Evolutionary conservation across 2,888 invertebrate genomes (phyloP).

Genomic region (Oscheius sp.): DNA sequence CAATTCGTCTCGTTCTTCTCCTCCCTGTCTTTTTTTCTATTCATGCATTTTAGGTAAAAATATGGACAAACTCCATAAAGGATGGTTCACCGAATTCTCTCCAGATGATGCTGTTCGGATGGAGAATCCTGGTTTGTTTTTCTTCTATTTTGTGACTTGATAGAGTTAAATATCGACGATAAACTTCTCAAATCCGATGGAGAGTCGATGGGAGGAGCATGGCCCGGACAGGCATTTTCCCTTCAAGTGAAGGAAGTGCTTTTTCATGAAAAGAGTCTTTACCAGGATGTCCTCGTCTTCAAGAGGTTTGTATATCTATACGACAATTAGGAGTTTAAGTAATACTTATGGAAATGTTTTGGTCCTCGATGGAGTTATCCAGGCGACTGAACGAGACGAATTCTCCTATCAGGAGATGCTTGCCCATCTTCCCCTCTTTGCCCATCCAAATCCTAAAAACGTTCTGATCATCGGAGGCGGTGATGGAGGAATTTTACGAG

Average conservation of each 20-base stretch:
- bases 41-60: conserved; percentile 11
- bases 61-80: conserved; percentile 80
- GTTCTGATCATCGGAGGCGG: conserved; percentile 95
- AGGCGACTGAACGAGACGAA: conserved; percentile 94
- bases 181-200: conserved; percentile 65
- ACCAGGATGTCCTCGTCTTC: conserved; percentile 84
- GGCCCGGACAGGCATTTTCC: conserved; percentile 89
- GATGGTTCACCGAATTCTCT: conserved; percentile 93
- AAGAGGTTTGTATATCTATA: conserved; percentile 77
- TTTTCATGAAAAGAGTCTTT: conserved; percentile 82
- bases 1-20: conserved; percentile 12
- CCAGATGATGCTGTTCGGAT: conserved; percentile 72
- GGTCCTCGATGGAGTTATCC: conserved; percentile 93
- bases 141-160: neutral
- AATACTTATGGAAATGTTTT: conserved; percentile 84
- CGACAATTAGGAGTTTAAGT: conserved; percentile 72
- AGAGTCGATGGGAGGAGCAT: conserved; percentile 74
- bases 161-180: conserved; percentile 24
- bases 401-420: conserved; percentile 99
- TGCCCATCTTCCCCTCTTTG: conserved; percentile 88
- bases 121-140: conserved; percentile 41
- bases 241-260: conserved; percentile 83
- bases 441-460: conserved; percentile 87
- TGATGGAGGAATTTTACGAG: conserved; percentile 95
- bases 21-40: neutral